phyloP scores from a whole-genome alignment of 2,797 vertebrate species.

The Sylvilagus floridanus region DNA sequence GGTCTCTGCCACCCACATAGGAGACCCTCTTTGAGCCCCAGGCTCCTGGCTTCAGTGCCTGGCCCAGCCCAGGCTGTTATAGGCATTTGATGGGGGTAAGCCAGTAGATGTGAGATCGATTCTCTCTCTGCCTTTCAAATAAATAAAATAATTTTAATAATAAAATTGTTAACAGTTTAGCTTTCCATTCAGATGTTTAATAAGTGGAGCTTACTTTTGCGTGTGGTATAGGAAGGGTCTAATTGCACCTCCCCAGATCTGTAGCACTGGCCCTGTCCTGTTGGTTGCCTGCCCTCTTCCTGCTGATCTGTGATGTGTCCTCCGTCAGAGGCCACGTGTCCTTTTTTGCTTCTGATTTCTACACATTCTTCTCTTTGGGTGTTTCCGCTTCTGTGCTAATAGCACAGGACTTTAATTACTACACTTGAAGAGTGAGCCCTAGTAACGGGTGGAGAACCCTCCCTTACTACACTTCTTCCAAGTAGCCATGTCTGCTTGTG shows the following conservation, averaged over 20 bases:
- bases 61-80: too few species aligned
- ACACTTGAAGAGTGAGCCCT: neutral
- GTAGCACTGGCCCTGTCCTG: neutral
- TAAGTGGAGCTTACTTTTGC: neutral
- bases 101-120: too few species aligned
- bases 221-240: neutral
- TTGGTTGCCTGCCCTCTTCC: neutral
- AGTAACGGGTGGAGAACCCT: neutral
- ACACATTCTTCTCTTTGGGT: neutral
- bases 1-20: too few species aligned
- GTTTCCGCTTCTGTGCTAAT: neutral
- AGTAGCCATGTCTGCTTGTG: neutral
- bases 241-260: neutral
- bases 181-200: neutral
- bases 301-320: neutral
- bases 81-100: too few species aligned
- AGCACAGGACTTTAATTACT: neutral
- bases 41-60: too few species aligned
- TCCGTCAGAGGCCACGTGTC: neutral
- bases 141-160: too few species aligned
- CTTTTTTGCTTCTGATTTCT: conserved; percentile 10
- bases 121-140: too few species aligned
- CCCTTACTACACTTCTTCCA: neutral
- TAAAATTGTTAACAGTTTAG: neutral
- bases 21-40: too few species aligned